Evolutionary conservation across 2,113 vertebrate species (phyloP), one percentile per base, ranked within the genome.

Genomic region (Pluvialis apricaria): DNA sequence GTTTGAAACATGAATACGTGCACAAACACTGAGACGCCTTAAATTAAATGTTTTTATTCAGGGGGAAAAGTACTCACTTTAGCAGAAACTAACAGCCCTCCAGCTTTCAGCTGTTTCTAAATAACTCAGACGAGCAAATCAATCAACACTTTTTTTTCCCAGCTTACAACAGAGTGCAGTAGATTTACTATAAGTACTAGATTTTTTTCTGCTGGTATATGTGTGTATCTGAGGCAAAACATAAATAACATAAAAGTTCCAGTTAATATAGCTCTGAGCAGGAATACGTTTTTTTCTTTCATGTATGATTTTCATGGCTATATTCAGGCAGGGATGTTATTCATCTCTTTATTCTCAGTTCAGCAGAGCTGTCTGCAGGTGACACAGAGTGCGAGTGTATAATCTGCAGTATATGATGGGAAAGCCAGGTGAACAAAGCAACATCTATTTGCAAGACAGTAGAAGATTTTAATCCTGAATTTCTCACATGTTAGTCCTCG

Each of bases 161-260:
- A 60, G 77, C 86, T 90, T 91, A 93, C 54, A 91, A 84, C 65
- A 88, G 51, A 94, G 52, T 81, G n/a, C 31, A 42, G 54, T 80
- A 96, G 88, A 97, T 96, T 96, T 95, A 93, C 85, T 93, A 4
- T 69, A 94, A 94, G 57, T 82, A 84, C 60, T 36, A 69, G 42
- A 29, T 58, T 88, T 88, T 81, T 96, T 85, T 28, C 64, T 86
- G 28, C 26, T 76, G 31, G 15, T 92, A 60, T 82, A 73, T 25
- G 34, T 94, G 82, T 84, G 61, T 87, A 68, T 94, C 66, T 87
- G 86, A 96, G 68, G 80, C 70, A 95, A 97, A 94, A 89, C 71
- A 94, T 96, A 97, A 97, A 97, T 95, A 96, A 95, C 68, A 80
- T n/a, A 25, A 70, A 92, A 92, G 75, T 93, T 91, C 60, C 44